Conservation (phyloP, 2,888 invertebrate species). For the Hypselothyrea guttata region DNA sequence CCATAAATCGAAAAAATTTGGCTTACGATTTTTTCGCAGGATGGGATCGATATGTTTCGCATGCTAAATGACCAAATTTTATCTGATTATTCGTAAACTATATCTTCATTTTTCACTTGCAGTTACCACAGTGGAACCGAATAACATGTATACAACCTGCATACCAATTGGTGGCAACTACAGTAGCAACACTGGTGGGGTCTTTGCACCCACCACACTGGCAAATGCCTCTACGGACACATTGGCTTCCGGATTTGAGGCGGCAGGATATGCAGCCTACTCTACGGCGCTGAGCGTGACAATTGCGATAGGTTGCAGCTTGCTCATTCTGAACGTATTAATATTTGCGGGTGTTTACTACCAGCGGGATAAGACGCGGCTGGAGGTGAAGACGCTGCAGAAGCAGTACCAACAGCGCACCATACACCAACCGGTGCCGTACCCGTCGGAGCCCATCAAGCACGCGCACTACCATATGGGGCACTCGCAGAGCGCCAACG, state of each 20-base stretch:
- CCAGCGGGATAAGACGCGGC: slow-evolving; percentile 92
- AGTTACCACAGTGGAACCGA: slow-evolving; percentile 82
- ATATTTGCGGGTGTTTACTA: slow-evolving; percentile 98
- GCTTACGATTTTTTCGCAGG: too few relatives aligned
- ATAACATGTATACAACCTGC: slow-evolving; percentile 83
- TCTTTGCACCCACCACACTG: slow-evolving; percentile 83
- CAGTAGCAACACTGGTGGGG: slow-evolving; percentile 71
- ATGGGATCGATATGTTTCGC: too few relatives aligned
- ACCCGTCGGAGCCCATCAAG: slow-evolving; percentile 89
- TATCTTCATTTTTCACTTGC: slow-evolving; percentile 21
- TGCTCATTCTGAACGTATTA: slow-evolving; percentile 94
- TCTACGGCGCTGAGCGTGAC: slow-evolving; percentile 95
- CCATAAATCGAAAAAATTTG: too few relatives aligned
- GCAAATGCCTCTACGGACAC: slow-evolving; percentile 89
- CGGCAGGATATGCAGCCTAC: slow-evolving; percentile 93
- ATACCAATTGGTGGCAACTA: slow-evolving; percentile 83
- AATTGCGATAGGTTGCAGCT: slow-evolving; percentile 97
- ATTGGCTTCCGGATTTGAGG: slow-evolving; percentile 88
- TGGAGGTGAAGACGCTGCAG: slow-evolving; percentile 90
- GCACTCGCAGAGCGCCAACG: slow-evolving; percentile 89
- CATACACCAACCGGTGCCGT: slow-evolving; percentile 84
- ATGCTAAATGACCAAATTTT: too few relatives aligned
- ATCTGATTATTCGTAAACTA: too few relatives aligned
- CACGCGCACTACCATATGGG: slow-evolving; percentile 91
- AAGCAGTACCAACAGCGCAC: slow-evolving; percentile 88